Evolutionary conservation across 2,797 vertebrate species (phyloP).

Genomic region (Characodon lateralis): DNA sequence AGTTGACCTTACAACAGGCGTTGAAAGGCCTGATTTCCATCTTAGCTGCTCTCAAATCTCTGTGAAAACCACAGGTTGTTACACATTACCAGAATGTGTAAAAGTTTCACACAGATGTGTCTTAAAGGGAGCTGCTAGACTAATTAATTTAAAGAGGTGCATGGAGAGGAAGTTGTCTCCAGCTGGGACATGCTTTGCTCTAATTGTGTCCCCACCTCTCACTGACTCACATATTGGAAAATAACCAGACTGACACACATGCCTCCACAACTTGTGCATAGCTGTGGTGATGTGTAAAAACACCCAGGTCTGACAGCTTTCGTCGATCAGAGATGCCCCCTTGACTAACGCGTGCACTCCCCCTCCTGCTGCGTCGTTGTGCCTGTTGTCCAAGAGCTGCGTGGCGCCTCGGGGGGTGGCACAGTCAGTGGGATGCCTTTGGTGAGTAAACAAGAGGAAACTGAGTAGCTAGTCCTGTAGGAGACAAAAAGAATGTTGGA

Average conservation of each 20-base stretch:
- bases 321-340: conserved; percentile 15
- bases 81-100: conserved; percentile 5
- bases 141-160: conserved; percentile 47
- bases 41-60: conserved; percentile 16
- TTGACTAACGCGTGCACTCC: conserved; percentile 19
- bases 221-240: conserved; percentile 41
- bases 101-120: conserved; percentile 26
- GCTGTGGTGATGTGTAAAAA: conserved; percentile 40
- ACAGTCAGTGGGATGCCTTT: conserved; percentile 38
- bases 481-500: background rate
- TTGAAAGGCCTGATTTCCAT: conserved; percentile 24
- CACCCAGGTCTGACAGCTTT: conserved; percentile 14
- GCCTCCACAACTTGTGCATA: background rate
- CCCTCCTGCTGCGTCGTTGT: conserved; percentile 30
- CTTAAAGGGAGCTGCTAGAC: conserved; percentile 25
- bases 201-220: conserved; percentile 35
- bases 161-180: conserved; percentile 32
- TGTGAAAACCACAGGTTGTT: conserved; percentile 13
- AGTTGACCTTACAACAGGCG: conserved; percentile 12
- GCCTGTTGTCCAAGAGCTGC: conserved; percentile 33
- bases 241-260: conserved; percentile 25
- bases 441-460: conserved; percentile 42
- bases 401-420: conserved; percentile 24
- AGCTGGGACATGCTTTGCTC: conserved; percentile 25
- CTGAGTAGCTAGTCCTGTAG: conserved; percentile 13